Evolutionary conservation across 2,888 invertebrate species (phyloP).

Genomic region (Lingula anatina): DNA sequence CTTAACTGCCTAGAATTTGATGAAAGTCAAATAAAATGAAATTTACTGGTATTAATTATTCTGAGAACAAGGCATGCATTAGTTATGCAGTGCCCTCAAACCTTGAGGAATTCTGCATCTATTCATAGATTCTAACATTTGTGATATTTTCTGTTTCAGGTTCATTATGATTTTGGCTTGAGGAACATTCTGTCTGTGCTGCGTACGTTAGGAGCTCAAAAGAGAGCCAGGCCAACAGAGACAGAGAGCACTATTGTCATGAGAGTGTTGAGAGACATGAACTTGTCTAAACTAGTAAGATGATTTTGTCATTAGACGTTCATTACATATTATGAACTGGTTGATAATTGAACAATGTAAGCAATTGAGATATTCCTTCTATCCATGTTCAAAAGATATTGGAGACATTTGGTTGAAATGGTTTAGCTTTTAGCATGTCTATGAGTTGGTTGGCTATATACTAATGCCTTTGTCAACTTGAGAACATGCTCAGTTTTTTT

Average conservation of each 20-base stretch:
- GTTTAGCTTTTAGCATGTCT: too few species aligned
- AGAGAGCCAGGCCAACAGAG: constrained; percentile 45
- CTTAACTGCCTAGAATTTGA: too few species aligned
- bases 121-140: neutral
- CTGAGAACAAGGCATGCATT: neutral
- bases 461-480: neutral
- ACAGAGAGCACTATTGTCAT: constrained; percentile 51
- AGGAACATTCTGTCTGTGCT: constrained; percentile 53
- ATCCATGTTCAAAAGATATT: too few species aligned
- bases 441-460: neutral
- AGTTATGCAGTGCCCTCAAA: neutral
- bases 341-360: too few species aligned
- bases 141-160: constrained; percentile 27
- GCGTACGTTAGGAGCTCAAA: constrained; percentile 52
- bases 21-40: too few species aligned
- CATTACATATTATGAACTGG: neutral
- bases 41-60: too few species aligned
- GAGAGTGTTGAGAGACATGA: constrained; percentile 52
- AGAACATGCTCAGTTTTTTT: neutral
- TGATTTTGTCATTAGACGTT: constrained; percentile 5
- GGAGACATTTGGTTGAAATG: too few species aligned
- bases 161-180: constrained; percentile 54
- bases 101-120: neutral
- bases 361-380: too few species aligned
- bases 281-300: constrained; percentile 54